Evolutionary conservation across 2,797 vertebrate species (phyloP), one percentile per base, ranked within the genome.

Genomic region (Sparus aurata): DNA sequence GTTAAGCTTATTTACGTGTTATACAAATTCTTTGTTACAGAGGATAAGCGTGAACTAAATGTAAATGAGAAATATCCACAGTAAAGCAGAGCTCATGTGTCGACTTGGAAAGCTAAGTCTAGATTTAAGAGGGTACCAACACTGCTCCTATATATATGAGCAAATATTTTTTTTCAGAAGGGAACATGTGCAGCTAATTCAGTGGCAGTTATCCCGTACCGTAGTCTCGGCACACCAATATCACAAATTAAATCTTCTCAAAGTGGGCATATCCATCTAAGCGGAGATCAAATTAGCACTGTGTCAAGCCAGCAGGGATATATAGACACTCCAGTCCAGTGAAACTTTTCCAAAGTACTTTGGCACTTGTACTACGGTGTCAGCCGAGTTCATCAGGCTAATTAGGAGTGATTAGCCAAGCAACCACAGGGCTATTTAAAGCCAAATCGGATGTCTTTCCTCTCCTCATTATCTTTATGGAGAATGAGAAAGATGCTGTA

Each of bases 51-150:
- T 68, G 45, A 85, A 64, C 65, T 50, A 45, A 63, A 68, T 62
- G 71, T 55, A 73, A 83, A 82, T 80, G 25, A 79, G 50, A 68
- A 81, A 34, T 75, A 84, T 82, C 64, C 77, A 34, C 43, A 49
- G 16, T 25, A 50, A 68, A 54, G 49, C 60, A 47, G 23, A 63
- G 71, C 22, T 81, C 60, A 49, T 77, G 67, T 75, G 61, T 55
- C 67, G 69, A 69, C 75, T 22, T 27, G 30, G 50, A 50, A 45
- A 47, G 79, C 62, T n/a, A 23, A 73, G 38, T 30, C 12, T 45
- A 38, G 10, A 84, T 72, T 41, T 46, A 34, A 34, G 47, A 17
- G 2, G 18, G 25, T 25, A 4, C 5, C 12, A n/a, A 46, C 10
- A 59, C 63, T 54, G 23, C 2, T 34, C 34, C 34, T 34, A 34